These are phyloP conservation scores for Ptychochromis oligacanthus DNA, from an alignment of 2,113 vertebrate genomes.

Conservation along the genomic window DNA sequence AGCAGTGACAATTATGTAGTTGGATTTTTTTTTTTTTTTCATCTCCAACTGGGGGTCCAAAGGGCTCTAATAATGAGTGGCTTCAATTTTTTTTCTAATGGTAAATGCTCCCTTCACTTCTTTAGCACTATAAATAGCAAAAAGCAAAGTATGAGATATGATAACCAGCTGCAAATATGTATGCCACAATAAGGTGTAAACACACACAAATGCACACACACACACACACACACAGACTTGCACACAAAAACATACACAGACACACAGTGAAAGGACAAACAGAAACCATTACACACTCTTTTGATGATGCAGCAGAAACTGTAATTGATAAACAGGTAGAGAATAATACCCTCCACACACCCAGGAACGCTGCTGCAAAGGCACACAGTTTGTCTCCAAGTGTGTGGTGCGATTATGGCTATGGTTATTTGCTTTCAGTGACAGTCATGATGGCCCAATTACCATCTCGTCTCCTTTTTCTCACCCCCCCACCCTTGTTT, in stretches of 20 bases:
- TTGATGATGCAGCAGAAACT: slow-evolving; percentile 65
- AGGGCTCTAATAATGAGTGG: background rate
- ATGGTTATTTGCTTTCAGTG: slow-evolving; percentile 55
- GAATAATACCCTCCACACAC: slow-evolving; percentile 28
- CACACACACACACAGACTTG: no score
- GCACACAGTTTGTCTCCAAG: slow-evolving; percentile 7
- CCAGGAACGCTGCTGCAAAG: slow-evolving; percentile 10
- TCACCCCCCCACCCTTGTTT: slow-evolving; percentile 5
- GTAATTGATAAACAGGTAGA: slow-evolving; percentile 53
- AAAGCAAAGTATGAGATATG: background rate
- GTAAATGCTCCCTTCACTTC: slow-evolving; percentile 11
- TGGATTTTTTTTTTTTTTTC: no score
- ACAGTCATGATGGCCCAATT: slow-evolving; percentile 52
- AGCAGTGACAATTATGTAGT: background rate
- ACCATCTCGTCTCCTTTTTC: slow-evolving; percentile 25
- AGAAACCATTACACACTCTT: slow-evolving; percentile 54
- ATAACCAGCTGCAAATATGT: background rate
- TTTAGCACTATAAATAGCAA: background rate
- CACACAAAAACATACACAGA: background rate
- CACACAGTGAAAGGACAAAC: slow-evolving; percentile 50
- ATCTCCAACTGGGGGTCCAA: fast-evolving
- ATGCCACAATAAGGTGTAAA: background rate
- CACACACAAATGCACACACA: background rate
- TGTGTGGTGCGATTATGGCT: slow-evolving; percentile 46
- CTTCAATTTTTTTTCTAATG: slow-evolving; percentile 25